Percentiles rank a stretch among this genome's conserved stretches.
These are phyloP conservation scores for Odocoileus virginianus DNA, from an alignment of 2,113 vertebrate genomes.

Conservation along the genomic window DNA sequence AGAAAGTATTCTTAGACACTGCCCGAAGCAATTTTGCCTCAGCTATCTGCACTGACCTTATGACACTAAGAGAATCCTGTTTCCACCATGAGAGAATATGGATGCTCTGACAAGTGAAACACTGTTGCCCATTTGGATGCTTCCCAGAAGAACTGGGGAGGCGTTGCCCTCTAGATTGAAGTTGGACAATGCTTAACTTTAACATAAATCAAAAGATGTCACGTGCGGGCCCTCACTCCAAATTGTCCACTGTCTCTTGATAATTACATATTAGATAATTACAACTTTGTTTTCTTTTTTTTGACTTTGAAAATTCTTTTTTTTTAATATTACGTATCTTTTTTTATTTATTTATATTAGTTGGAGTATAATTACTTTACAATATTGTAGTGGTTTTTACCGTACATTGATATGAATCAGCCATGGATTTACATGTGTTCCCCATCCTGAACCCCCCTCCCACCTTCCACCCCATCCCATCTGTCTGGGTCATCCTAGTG, in stretches of 20 bases:
- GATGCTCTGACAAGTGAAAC: neutral
- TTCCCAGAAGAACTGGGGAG: neutral
- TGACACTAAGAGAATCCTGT: neutral
- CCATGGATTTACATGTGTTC: too few relatives aligned
- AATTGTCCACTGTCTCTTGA: neutral
- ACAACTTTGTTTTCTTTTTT: neutral
- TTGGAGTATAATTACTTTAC: too few relatives aligned
- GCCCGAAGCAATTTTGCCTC: neutral
- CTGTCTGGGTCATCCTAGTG: too few relatives aligned
- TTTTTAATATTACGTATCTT: too few relatives aligned
- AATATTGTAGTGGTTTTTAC: too few relatives aligned
- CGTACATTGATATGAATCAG: too few relatives aligned
- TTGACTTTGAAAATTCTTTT: too few relatives aligned
- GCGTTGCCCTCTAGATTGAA: neutral
- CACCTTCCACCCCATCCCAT: too few relatives aligned
- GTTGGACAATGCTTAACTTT: neutral
- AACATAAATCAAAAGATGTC: neutral
- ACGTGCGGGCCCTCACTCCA: neutral
- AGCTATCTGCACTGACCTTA: neutral
- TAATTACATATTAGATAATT: neutral
- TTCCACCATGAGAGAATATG: fast-evolving
- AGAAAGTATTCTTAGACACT: neutral
- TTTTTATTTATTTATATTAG: too few relatives aligned
- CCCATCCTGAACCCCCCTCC: too few relatives aligned
- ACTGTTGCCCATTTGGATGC: fast-evolving